Base-by-base conservation (phyloP, 2,888 invertebrate species). In the Conus canariensis region DNA sequence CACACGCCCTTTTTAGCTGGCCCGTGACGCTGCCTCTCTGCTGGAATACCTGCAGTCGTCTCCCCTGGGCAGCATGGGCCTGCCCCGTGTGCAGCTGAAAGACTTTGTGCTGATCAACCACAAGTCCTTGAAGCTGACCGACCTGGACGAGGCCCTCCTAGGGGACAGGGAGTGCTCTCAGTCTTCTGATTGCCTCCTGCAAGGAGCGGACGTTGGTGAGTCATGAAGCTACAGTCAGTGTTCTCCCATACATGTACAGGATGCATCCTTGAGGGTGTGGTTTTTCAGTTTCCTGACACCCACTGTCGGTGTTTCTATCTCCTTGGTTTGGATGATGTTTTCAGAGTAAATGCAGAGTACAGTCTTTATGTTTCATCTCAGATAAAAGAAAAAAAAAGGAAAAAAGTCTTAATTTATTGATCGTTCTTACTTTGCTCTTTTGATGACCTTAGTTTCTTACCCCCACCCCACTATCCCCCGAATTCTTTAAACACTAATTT, bases 61-160 rank as follows among this genome's bases (percentile, higher is more conserved):
- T 64, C 94, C 94, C 0, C 70, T 94, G 3, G 95, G 95, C 9
- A 94, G 94, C 74, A 89, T 95, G n/a, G 93, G 93, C 4, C 91
- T 95, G 64, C 91, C 92, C 0, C 91, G 92, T 19, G 90, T 95
- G 45, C 92, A 92, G 16, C 85, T 92, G 59, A 89, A 92, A 14
- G 95, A 95, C 90, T 95, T 95, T 92, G 93, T 95, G 3, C 59
- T 94, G 19, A 92, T 93, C 16, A 88, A 92, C 19, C 92, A 90
- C 30, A 85, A 91, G 9, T 82, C 90, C 4, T 87, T 95, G 0
- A 94, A 94, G 89, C 92, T 95, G 77, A 93, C 94, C 5, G 95
- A 95, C 88, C 92, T 95, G 2, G 94, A 94, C 91, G 94, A 95
- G n/a, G 45, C 95, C 3, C 86, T 67, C 16, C 64, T 94, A 7